phyloP scores from a whole-genome alignment of 2,113 vertebrate genomes.

The Megaceryle torquata region DNA sequence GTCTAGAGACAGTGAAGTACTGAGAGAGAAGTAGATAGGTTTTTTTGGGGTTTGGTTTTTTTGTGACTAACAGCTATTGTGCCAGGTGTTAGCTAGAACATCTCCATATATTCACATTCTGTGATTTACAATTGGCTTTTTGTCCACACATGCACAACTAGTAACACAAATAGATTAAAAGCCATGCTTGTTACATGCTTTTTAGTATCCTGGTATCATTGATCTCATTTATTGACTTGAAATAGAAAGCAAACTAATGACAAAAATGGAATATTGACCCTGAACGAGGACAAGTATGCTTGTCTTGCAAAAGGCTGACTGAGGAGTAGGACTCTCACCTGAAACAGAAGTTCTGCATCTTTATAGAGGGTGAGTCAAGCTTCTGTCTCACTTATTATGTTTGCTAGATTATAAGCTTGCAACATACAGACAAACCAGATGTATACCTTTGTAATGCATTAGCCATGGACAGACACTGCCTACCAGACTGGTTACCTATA shows the following conservation, averaged over 20 bases:
- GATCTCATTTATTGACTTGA: not conserved
- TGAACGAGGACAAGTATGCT: not conserved
- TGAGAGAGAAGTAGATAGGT: not conserved
- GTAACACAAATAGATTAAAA: not conserved
- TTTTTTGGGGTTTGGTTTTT: not conserved
- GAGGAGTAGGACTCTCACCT: not conserved
- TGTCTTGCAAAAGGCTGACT: not conserved
- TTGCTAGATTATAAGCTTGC: not conserved
- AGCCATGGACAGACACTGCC: not conserved
- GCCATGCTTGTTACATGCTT: not conserved
- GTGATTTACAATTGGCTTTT: not conserved
- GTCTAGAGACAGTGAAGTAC: not conserved
- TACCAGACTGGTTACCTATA: not conserved
- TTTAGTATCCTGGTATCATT: not conserved
- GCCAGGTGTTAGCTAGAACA: not conserved
- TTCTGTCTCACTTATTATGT: not conserved
- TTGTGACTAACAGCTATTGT: not conserved
- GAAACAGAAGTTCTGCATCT: not conserved
- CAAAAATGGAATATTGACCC: not conserved
- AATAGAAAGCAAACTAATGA: not conserved
- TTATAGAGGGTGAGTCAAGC: not conserved
- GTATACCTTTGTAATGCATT: not conserved
- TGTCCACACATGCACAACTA: not conserved
- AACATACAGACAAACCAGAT: not conserved
- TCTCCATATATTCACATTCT: not conserved